Conservation (phyloP, 2,113 vertebrate genomes). For the Rhinoderma darwinii region DNA sequence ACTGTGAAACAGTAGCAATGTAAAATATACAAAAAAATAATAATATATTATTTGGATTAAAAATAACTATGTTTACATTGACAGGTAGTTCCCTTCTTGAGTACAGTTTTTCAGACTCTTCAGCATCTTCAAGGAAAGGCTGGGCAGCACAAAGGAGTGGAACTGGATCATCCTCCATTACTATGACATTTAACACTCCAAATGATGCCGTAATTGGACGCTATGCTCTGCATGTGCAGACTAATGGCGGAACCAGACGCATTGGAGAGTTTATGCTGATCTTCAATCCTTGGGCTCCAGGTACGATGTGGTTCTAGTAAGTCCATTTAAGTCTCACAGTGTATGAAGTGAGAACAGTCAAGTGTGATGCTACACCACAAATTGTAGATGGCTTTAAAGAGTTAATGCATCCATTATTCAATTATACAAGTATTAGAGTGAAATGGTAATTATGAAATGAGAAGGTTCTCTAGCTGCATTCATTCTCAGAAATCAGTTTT, state of each 20-base stretch:
- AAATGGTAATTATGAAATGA: no score
- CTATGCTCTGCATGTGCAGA: conserved; percentile 70
- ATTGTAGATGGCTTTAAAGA: no score
- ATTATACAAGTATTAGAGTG: no score
- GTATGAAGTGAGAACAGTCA: neutral
- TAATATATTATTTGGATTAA: no score
- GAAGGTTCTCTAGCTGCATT: no score
- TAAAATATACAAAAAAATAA: neutral
- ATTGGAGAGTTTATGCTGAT: conserved; percentile 75
- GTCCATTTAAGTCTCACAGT: neutral
- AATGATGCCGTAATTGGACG: conserved; percentile 75
- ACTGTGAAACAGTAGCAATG: no score
- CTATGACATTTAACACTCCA: conserved; percentile 72
- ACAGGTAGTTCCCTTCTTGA: conserved; percentile 43
- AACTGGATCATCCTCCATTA: conserved; percentile 35
- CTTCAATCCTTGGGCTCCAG: conserved; percentile 87
- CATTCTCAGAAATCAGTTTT: no score
- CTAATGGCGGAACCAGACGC: neutral
- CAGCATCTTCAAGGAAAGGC: neutral
- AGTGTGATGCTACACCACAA: neutral
- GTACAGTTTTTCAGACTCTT: conserved; percentile 16
- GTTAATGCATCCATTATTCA: no score
- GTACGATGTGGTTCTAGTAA: conserved; percentile 65
- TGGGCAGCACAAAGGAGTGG: conserved; percentile 72
- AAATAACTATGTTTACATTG: neutral